phyloP scores from a whole-genome alignment of 2,888 invertebrate genomes.

The Patella ulyssiponensis region DNA sequence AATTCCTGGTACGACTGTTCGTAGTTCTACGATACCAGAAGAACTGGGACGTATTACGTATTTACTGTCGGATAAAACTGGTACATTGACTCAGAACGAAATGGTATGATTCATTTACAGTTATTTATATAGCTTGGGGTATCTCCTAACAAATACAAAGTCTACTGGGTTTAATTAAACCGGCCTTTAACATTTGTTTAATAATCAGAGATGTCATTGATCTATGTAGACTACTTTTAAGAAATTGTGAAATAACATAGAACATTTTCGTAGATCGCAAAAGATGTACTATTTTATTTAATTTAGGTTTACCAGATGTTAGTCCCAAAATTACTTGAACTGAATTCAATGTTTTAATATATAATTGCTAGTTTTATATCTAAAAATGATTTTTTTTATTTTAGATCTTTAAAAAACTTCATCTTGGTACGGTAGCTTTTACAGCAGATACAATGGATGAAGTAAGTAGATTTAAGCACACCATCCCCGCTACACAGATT shows the following conservation, averaged over 20 bases:
- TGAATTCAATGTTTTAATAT: not conserved
- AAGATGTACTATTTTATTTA: too few relatives aligned
- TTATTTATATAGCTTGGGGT: too few relatives aligned
- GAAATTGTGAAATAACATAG: too few relatives aligned
- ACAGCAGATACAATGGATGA: slow-evolving; percentile 89
- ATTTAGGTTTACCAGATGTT: not conserved
- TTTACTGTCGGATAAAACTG: slow-evolving; percentile 97
- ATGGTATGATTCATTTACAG: slow-evolving; percentile 78
- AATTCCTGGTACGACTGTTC: slow-evolving; percentile 93
- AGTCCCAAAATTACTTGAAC: not conserved
- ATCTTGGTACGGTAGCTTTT: slow-evolving; percentile 93
- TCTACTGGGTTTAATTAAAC: too few relatives aligned
- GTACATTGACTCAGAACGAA: slow-evolving; percentile 97
- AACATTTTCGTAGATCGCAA: too few relatives aligned
- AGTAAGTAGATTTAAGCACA: slow-evolving; percentile 63
- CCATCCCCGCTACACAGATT: not conserved
- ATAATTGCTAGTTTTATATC: not conserved
- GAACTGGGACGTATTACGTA: slow-evolving; percentile 97
- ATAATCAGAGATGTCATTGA: too few relatives aligned
- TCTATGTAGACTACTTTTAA: too few relatives aligned
- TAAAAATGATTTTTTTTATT: slow-evolving; percentile 25
- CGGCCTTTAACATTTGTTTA: too few relatives aligned
- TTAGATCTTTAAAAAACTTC: slow-evolving; percentile 89
- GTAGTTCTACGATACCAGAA: slow-evolving; percentile 98
- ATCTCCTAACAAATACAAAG: too few relatives aligned